These are phyloP conservation scores for Tridacna crocea DNA, from an alignment of 2,888 invertebrate species.

Conservation along the genomic window DNA sequence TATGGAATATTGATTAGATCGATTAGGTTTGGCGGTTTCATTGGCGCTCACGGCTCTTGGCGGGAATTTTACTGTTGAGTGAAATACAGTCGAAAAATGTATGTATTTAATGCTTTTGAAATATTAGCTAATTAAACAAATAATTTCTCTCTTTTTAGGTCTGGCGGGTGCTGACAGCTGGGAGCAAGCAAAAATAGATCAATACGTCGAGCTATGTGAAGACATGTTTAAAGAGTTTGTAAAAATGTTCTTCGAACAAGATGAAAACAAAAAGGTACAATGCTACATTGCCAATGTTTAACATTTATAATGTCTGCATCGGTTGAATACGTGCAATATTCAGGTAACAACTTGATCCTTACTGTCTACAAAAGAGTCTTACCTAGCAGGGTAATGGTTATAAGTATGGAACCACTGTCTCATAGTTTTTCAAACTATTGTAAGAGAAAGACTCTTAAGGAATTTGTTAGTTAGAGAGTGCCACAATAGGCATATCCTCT, in stretches of 20 bases:
- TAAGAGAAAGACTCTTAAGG: no score
- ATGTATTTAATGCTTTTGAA: no score
- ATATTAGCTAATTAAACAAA: no score
- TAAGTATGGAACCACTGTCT: no score
- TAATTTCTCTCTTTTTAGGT: constrained; percentile 25
- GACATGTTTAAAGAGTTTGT: constrained; percentile 54
- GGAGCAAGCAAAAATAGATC: constrained; percentile 54
- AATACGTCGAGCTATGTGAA: constrained; percentile 38
- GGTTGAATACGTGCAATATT: no score
- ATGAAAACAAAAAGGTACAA: constrained; percentile 31
- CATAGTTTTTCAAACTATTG: no score
- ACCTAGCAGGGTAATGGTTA: no score
- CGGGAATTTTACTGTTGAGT: background rate
- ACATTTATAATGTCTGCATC: background rate
- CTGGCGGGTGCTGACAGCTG: constrained; percentile 54
- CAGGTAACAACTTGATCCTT: no score
- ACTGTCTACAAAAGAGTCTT: no score
- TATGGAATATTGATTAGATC: background rate
- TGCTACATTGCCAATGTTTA: background rate
- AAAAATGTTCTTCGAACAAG: constrained; percentile 55
- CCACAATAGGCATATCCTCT: no score
- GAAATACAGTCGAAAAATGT: no score
- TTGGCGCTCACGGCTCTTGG: background rate
- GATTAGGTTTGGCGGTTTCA: background rate
- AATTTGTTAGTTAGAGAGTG: no score